Evolutionary conservation across 2,113 vertebrate genomes (phyloP).

Genomic region (Nothocercus nigrocapillus): DNA sequence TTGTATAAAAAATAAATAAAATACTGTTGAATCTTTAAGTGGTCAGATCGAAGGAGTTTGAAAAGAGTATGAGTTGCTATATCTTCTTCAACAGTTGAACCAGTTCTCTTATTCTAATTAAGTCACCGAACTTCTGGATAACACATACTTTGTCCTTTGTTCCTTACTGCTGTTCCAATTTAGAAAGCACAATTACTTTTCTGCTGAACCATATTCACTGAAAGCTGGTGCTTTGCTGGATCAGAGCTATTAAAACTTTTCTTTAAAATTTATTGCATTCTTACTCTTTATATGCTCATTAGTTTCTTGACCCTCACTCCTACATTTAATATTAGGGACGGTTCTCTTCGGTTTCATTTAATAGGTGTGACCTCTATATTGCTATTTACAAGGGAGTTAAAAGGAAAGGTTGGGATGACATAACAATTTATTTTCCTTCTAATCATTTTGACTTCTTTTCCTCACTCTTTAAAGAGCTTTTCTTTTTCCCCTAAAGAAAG

Average conservation of each 20-base stretch:
- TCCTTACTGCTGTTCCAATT: background rate
- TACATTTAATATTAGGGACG: background rate
- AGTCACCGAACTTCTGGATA: background rate
- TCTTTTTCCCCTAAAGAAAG: background rate
- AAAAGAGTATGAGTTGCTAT: background rate
- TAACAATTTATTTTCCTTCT: slow-evolving; percentile 6
- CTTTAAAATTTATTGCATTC: background rate
- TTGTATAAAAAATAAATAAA: no score
- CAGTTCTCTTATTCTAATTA: background rate
- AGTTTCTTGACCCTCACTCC: background rate
- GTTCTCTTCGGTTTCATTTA: background rate
- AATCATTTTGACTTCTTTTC: background rate
- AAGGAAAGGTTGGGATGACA: background rate
- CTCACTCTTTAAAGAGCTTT: background rate
- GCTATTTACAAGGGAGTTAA: slow-evolving; percentile 15
- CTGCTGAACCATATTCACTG: background rate
- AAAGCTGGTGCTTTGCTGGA: background rate
- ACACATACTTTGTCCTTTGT: background rate
- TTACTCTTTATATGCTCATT: background rate
- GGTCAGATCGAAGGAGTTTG: background rate
- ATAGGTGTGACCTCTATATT: background rate
- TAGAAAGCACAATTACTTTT: background rate
- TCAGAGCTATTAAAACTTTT: background rate
- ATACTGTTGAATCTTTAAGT: background rate
- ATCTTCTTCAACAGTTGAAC: background rate